Percentiles rank a stretch among this genome's conserved stretches.
Evolutionary conservation across 2,113 vertebrate genomes (phyloP).

Genomic region (Aspidoscelis tigris): DNA sequence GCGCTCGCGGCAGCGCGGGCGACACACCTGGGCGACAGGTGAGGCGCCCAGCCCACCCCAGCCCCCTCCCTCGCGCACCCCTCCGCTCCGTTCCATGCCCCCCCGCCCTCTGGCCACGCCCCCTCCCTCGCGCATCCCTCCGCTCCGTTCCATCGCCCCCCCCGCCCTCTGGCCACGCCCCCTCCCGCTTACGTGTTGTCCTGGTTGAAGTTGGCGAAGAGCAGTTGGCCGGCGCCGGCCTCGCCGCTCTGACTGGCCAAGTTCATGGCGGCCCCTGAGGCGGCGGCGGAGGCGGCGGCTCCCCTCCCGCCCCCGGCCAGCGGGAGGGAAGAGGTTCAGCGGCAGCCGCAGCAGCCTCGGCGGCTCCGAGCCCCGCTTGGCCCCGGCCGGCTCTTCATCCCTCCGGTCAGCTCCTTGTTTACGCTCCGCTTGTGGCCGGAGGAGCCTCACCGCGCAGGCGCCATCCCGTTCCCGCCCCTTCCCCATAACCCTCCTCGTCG

Average conservation of each 20-base stretch:
- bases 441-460: slow-evolving; percentile 60
- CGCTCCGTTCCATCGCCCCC: not conserved
- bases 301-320: slow-evolving; percentile 7
- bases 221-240: slow-evolving; percentile 92
- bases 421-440: slow-evolving; percentile 67
- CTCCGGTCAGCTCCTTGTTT: slow-evolving; percentile 74
- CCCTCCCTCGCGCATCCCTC: not conserved
- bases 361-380: slow-evolving; percentile 32
- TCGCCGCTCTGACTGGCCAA: slow-evolving; percentile 95
- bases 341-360: not conserved
- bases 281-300: slow-evolving; percentile 38
- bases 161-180: slow-evolving; percentile 34
- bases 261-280: slow-evolving; percentile 83
- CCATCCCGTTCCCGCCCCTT: slow-evolving; percentile 46
- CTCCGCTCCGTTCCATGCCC: not conserved
- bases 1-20: not conserved
- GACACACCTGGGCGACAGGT: not conserved
- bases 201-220: slow-evolving; percentile 99
- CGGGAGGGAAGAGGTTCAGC: slow-evolving; percentile 29
- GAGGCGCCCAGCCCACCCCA: not conserved
- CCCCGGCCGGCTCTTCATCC: slow-evolving; percentile 68
- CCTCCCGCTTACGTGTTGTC: slow-evolving; percentile 92
- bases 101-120: slow-evolving; percentile 34
- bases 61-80: accelerated
- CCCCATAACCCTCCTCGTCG: slow-evolving; percentile 4